Evolutionary conservation across 1,140 invertebrate species (phyloP), one percentile per base, ranked within the genome.

Genomic region (Paramacrobiotus metropolitanus): DNA sequence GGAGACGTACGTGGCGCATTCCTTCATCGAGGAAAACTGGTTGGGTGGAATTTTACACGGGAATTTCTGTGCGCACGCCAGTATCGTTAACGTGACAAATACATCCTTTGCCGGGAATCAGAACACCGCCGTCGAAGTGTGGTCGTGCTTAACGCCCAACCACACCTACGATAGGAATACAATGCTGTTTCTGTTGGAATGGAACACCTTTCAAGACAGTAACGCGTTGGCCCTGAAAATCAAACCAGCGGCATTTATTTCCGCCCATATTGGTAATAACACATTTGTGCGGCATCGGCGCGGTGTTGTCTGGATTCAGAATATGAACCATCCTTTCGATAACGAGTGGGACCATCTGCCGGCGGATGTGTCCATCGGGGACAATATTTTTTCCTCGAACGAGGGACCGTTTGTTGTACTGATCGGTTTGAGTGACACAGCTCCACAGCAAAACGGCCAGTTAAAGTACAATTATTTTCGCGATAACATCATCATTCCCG

Each of bases 401-500:
- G 59, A 68, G 4, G 65, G 72, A 4, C 66, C 71, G 44, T 71
- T 64, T 59, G 71, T 71, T 45, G 65, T 72, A 1, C 67, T 65
- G 1, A 68, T 71, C 45, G 70, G 70, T n/a, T 59, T 71, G 55
- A 72, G 71, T 48, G 70, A 71, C 60, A 68, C 70, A 63, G 65
- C 69, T 2, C 64, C 63, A 1, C 15, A 55, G 20, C 70, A 71
- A 34, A 64, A 65, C 45, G 72, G 96, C 48, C 64, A 81, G 18
- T 83, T 99, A 59, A 81, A 83, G 67, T 81, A 91, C 67, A 97
- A 96, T 70, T 81, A 84, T 68, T 95, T 97, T 70, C 79, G 81
- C 61, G 77, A 82, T 9, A 97, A 96, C 71, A 77, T 75, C 70
- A 55, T 55, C 48, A 55, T 55, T 28, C 77, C 1, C 64, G 77